These are phyloP conservation scores for Antheraea mylitta DNA, from an alignment of 1,140 invertebrate species.

Conservation along the genomic window DNA sequence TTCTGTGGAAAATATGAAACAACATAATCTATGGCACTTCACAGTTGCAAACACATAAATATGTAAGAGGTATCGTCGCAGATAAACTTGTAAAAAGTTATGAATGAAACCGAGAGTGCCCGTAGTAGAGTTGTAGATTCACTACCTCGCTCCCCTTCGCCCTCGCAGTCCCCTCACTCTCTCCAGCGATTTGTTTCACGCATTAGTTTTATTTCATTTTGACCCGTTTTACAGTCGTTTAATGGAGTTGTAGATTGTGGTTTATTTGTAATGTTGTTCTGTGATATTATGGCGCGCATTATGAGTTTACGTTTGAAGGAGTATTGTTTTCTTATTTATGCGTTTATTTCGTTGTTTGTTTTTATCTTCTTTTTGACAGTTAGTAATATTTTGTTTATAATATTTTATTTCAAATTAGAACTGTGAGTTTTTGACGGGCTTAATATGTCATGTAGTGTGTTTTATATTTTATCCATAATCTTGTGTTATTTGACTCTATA, in stretches of 20 bases:
- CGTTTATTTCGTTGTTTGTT: not conserved
- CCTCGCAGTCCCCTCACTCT: constrained; percentile 22
- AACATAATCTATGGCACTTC: constrained; percentile 56
- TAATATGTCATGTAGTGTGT: too few species aligned
- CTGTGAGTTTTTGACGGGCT: too few species aligned
- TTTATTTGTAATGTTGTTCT: constrained; percentile 12
- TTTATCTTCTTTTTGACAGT: not conserved
- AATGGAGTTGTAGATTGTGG: constrained; percentile 30
- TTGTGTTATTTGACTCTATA: too few species aligned
- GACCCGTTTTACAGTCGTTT: constrained; percentile 57
- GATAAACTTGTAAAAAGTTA: constrained; percentile 79
- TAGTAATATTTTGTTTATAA: not conserved
- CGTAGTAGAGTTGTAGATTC: constrained; percentile 73
- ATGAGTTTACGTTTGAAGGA: constrained; percentile 10
- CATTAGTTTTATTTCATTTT: constrained; percentile 73
- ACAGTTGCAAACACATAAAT: constrained; percentile 75
- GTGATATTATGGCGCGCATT: constrained; percentile 9
- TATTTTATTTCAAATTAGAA: too few species aligned
- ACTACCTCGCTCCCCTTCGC: constrained; percentile 26
- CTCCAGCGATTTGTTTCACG: constrained; percentile 64
- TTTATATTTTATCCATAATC: too few species aligned
- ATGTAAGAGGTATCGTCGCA: constrained; percentile 75
- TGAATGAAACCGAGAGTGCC: constrained; percentile 75
- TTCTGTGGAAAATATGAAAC: constrained; percentile 10
- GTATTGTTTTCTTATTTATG: not conserved